A percentile compares a stretch with the other conserved stretches of the same genome.
phyloP scores from a whole-genome alignment of 2,113 vertebrate species.

The Chaetops frenatus region DNA sequence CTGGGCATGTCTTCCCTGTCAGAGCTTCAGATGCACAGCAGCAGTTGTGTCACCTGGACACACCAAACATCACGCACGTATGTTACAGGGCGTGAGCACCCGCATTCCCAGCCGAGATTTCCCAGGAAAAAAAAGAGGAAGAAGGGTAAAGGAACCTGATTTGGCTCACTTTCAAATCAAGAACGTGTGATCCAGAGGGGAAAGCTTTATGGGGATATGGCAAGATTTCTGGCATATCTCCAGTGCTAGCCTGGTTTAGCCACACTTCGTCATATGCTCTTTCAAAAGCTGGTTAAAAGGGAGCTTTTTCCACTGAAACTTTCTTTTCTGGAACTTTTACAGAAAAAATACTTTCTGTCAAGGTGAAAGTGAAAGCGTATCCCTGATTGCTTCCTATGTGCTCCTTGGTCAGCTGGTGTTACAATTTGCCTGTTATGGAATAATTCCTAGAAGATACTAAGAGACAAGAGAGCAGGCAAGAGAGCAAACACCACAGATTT shows the following conservation, averaged over 20 bases:
- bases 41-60: neutral
- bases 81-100: rapidly evolving
- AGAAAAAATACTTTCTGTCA: neutral
- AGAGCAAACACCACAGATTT: neutral
- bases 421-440: neutral
- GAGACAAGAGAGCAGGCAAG: neutral
- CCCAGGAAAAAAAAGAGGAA: neutral
- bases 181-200: rapidly evolving
- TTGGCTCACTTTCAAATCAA: neutral
- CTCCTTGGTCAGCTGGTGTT: neutral
- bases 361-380: neutral
- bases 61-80: rapidly evolving
- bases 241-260: neutral
- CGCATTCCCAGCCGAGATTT: neutral
- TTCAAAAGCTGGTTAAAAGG: neutral
- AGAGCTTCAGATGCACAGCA: neutral
- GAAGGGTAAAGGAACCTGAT: neutral
- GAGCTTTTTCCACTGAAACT: neutral
- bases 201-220: neutral
- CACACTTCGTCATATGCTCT: rapidly evolving
- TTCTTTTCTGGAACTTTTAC: neutral
- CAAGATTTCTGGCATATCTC: neutral
- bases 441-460: neutral
- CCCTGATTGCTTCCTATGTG: neutral
- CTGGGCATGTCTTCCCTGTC: neutral